Evolutionary conservation across 2,113 vertebrate species (phyloP).

Genomic region (Chaetodon trifascialis): DNA sequence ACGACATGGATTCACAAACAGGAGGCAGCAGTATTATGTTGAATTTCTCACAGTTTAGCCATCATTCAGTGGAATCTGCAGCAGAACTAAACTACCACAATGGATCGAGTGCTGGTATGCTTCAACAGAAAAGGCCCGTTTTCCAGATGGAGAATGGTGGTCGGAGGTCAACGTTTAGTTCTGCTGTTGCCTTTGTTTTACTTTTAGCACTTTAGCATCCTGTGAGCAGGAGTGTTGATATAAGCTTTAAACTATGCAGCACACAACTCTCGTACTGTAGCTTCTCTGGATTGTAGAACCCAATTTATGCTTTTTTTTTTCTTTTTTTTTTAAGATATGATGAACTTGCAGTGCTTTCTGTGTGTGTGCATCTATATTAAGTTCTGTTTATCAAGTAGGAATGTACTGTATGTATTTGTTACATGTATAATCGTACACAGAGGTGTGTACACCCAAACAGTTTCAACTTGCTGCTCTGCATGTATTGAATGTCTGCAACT

Average conservation of each 20-base stretch:
- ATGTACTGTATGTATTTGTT: conserved; percentile 55
- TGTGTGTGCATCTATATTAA: conserved; percentile 36
- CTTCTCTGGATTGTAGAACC: conserved; percentile 34
- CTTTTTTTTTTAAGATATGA: conserved; percentile 21
- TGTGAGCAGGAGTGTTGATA: conserved; percentile 57
- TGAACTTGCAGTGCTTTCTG: conserved; percentile 52
- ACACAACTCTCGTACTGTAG: conserved; percentile 58
- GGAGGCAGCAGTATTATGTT: neutral
- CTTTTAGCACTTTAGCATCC: conserved; percentile 71
- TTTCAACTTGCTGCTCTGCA: conserved; percentile 52
- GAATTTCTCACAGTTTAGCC: neutral
- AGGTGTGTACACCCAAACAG: conserved; percentile 9
- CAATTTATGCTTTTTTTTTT: conserved; percentile 23
- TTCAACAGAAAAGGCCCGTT: neutral
- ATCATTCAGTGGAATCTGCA: conserved; percentile 5
- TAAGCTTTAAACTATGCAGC: conserved; percentile 78
- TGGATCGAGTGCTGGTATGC: neutral
- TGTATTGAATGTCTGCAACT: conserved; percentile 45
- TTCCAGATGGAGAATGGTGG: neutral
- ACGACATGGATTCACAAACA: neutral
- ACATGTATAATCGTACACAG: conserved; percentile 25
- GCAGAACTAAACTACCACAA: neutral
- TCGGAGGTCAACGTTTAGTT: conserved; percentile 26
- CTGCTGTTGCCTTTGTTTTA: conserved; percentile 68
- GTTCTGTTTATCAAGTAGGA: conserved; percentile 34